Conservation (phyloP, 2,113 vertebrate genomes). For the Pangasianodon gigas region DNA sequence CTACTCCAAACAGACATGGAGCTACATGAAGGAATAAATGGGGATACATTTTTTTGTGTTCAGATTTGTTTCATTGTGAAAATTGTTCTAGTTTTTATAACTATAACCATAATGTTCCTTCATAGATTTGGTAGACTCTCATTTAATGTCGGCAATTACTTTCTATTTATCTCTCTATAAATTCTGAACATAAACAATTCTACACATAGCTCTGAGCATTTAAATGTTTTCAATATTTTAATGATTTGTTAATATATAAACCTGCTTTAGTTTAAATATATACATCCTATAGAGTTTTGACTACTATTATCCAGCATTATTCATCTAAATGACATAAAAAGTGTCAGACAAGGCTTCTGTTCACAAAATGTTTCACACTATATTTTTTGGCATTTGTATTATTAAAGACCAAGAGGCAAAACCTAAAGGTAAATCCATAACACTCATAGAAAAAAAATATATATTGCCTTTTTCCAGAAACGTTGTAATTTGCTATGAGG, state of each 20-base stretch:
- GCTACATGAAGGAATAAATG: neutral
- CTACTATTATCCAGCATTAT: neutral
- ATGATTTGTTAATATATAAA: neutral
- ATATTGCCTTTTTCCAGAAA: neutral
- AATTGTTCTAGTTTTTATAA: neutral
- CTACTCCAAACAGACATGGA: neutral
- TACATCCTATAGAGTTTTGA: neutral
- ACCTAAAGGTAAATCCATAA: neutral
- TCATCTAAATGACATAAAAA: neutral
- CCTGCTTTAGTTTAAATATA: neutral
- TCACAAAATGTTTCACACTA: neutral
- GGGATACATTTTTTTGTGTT: neutral
- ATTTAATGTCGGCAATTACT: neutral
- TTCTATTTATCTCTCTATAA: neutral
- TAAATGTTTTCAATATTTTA: neutral
- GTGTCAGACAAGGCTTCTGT: neutral
- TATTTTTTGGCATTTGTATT: constrained; percentile 27
- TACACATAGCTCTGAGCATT: neutral
- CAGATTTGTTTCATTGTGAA: neutral
- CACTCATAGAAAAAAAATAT: neutral
- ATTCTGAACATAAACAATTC: neutral
- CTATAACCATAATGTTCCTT: neutral
- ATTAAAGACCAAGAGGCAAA: neutral
- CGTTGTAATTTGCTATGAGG: neutral
- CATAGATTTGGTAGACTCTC: neutral